A percentile compares a stretch with the other conserved stretches of the same genome.
phyloP scores from a whole-genome alignment of 35 echinoderm and acorn worm species.

The Heliocidaris tuberculata region DNA sequence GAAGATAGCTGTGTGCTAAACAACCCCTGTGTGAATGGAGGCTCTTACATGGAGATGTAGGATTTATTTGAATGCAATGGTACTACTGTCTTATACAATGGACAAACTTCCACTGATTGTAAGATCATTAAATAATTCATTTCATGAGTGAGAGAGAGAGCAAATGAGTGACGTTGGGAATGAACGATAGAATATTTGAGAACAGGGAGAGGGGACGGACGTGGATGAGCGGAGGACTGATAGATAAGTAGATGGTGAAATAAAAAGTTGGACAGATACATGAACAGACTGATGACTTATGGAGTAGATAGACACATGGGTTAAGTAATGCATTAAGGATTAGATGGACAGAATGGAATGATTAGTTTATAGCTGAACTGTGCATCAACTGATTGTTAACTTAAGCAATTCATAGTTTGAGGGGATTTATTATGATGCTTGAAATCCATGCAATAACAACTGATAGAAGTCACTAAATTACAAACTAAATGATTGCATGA shows the following conservation, averaged over 20 bases:
- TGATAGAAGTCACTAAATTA: no score
- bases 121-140: background rate
- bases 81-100: slow-evolving; percentile 47
- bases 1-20: background rate
- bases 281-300: background rate
- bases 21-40: background rate
- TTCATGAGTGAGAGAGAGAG: background rate
- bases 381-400: no score
- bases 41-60: slow-evolving; percentile 49
- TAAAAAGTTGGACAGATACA: background rate
- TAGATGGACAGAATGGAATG: background rate
- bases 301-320: background rate
- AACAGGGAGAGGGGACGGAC: background rate
- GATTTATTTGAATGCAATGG: slow-evolving; percentile 48
- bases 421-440: no score
- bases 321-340: background rate
- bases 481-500: no score
- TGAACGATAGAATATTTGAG: background rate
- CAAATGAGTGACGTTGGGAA: background rate
- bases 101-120: background rate
- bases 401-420: no score
- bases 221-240: background rate
- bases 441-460: no score
- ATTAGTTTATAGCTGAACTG: no score
- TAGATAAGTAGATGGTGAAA: background rate